These are phyloP conservation scores for Coluber constrictor DNA, from an alignment of 2,797 vertebrate species.

Conservation along the genomic window DNA sequence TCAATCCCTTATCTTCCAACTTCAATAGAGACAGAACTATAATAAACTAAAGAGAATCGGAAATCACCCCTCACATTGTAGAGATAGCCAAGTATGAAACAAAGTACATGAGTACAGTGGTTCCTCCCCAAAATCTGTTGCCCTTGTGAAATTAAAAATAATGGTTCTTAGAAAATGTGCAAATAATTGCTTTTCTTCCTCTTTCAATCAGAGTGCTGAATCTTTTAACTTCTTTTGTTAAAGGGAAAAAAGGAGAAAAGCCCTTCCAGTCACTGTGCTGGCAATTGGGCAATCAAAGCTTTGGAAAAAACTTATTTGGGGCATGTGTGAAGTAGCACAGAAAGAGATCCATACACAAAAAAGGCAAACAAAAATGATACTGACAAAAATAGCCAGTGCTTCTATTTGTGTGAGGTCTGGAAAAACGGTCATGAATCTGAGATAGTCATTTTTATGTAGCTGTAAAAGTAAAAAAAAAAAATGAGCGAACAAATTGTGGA, in stretches of 20 bases:
- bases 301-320: background rate
- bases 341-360: background rate
- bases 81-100: background rate
- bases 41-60: background rate
- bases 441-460: background rate
- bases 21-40: background rate
- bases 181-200: background rate
- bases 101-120: background rate
- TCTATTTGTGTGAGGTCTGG: background rate
- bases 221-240: background rate
- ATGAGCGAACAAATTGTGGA: background rate
- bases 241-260: background rate
- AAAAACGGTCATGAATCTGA: background rate
- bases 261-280: background rate
- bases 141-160: background rate
- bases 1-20: background rate
- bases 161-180: background rate
- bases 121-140: background rate
- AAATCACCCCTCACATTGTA: background rate
- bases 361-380: background rate
- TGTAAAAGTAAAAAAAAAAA: background rate
- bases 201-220: background rate
- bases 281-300: background rate
- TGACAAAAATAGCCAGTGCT: background rate
- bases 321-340: background rate